Percentiles rank a stretch among this genome's conserved stretches.
Conservation (phyloP, 2,888 invertebrate species). For the Apantesis nais region DNA sequence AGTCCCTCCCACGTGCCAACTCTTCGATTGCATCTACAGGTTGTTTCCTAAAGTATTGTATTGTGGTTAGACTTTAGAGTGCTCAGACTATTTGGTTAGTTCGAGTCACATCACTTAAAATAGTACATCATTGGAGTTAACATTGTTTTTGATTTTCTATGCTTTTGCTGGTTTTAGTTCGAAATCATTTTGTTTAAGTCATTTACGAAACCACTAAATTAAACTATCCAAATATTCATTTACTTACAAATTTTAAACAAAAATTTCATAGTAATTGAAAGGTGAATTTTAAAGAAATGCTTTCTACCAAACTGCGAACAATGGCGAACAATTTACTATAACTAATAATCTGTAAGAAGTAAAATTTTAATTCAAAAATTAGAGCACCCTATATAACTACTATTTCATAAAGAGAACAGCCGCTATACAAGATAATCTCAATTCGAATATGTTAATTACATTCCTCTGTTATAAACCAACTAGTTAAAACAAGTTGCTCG, state of each 20-base stretch:
- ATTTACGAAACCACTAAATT: background rate
- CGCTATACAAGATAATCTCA: conserved; percentile 42
- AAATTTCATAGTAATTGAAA: background rate
- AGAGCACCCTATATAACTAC: conserved; percentile 31
- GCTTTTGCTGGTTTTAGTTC: no score
- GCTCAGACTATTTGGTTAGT: background rate
- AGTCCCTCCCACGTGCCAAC: conserved; percentile 49
- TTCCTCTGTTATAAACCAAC: conserved; percentile 36
- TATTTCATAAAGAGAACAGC: conserved; percentile 29
- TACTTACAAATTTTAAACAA: background rate
- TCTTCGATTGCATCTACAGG: conserved; percentile 9
- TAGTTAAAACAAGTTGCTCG: conserved; percentile 26
- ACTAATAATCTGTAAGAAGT: background rate
- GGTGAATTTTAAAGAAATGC: background rate
- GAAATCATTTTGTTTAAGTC: background rate
- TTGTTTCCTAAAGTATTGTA: background rate
- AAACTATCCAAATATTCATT: background rate
- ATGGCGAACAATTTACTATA: no score
- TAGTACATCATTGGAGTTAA: background rate
- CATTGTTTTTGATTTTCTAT: background rate
- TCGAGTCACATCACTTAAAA: background rate
- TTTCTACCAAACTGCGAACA: background rate
- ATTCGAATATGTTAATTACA: conserved; percentile 49
- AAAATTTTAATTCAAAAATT: background rate
- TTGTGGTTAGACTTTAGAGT: background rate